These are phyloP conservation scores for Amphimallon solstitiale DNA, from an alignment of 2,888 invertebrate genomes.

Conservation along the genomic window DNA sequence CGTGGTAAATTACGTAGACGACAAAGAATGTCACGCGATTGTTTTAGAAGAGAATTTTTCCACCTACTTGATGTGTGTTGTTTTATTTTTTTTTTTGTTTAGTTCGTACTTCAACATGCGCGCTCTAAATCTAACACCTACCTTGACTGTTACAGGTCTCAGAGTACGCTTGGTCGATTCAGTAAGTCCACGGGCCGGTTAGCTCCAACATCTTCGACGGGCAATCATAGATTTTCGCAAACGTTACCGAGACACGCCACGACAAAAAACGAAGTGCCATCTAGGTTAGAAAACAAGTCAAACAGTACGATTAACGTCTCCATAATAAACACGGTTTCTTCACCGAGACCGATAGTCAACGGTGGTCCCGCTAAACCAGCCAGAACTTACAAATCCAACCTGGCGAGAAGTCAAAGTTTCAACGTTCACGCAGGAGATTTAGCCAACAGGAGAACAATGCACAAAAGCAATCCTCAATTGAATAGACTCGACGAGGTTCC, in stretches of 20 bases:
- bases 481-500: conserved; percentile 76
- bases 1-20: too few relatives aligned
- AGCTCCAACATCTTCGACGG: conserved; percentile 67
- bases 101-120: background rate
- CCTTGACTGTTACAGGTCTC: conserved; percentile 69
- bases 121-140: conserved; percentile 9
- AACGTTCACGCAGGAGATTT: conserved; percentile 76
- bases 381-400: conserved; percentile 76
- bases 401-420: conserved; percentile 86
- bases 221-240: conserved; percentile 70
- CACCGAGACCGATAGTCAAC: conserved; percentile 53
- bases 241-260: conserved; percentile 75
- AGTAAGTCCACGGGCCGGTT: conserved; percentile 84
- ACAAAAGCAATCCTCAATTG: conserved; percentile 83
- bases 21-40: too few relatives aligned
- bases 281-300: conserved; percentile 65
- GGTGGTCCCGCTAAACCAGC: conserved; percentile 82
- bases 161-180: conserved; percentile 81
- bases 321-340: conserved; percentile 66
- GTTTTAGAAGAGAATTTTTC: too few relatives aligned
- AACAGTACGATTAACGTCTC: conserved; percentile 76
- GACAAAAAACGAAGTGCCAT: conserved; percentile 56
- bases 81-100: too few relatives aligned
- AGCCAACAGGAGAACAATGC: conserved; percentile 63
- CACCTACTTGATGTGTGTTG: too few relatives aligned